Conservation (phyloP, 2,797 vertebrate species). For the Peromyscus nudipes region DNA sequence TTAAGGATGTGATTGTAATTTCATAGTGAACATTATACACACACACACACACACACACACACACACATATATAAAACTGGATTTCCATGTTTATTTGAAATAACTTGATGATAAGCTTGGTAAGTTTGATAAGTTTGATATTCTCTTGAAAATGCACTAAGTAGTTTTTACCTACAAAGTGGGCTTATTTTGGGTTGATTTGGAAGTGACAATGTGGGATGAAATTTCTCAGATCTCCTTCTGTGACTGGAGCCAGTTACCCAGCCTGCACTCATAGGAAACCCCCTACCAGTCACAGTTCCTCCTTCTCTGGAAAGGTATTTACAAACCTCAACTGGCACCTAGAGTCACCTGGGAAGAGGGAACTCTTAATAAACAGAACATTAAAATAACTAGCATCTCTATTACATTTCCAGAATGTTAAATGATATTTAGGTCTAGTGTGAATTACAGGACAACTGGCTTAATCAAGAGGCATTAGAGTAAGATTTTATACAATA, state of each 20-base stretch:
- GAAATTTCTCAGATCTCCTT: not conserved
- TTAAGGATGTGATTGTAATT: conserved; percentile 23
- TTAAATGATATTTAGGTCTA: conserved; percentile 46
- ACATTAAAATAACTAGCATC: not conserved
- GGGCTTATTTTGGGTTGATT: not conserved
- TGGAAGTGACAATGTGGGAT: not conserved
- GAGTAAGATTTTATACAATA: conserved; percentile 63
- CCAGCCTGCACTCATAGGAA: not conserved
- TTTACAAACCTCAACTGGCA: not conserved
- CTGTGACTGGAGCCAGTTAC: not conserved
- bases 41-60: not conserved
- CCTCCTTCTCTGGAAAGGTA: not conserved
- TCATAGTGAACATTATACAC: not conserved
- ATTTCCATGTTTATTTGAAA: conserved; percentile 60
- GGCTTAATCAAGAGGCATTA: conserved; percentile 21
- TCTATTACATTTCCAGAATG: conserved; percentile 34
- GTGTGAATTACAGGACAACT: conserved; percentile 38
- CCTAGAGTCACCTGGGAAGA: not conserved
- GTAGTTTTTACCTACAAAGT: conserved; percentile 1
- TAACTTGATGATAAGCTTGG: not conserved
- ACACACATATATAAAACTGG: not conserved
- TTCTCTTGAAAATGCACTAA: conserved; percentile 4
- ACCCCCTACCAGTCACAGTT: not conserved
- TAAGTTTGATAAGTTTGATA: conserved; percentile 36
- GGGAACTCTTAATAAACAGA: not conserved